phyloP scores from a whole-genome alignment of 2,113 vertebrate species.

The Equus przewalskii region DNA sequence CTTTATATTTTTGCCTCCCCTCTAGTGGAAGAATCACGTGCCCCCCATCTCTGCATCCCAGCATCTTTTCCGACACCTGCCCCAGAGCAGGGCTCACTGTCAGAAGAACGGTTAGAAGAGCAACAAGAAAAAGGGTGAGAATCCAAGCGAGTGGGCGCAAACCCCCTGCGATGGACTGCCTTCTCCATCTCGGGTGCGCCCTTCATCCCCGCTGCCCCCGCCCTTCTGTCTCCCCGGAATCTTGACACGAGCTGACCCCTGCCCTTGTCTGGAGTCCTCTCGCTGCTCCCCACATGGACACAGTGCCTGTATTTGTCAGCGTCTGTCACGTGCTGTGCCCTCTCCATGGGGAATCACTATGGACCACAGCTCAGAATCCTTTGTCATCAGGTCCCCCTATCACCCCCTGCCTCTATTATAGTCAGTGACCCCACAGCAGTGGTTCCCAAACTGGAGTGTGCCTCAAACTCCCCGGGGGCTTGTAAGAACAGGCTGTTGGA shows the following conservation, averaged over 20 bases:
- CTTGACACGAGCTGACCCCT: background rate
- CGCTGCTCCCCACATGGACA: background rate
- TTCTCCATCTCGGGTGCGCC: rapidly evolving
- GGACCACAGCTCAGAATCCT: background rate
- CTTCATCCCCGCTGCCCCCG: rapidly evolving
- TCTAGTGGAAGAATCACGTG: rapidly evolving
- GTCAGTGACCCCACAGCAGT: background rate
- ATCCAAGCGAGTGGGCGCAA: background rate
- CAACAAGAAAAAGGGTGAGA: background rate
- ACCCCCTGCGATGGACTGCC: rapidly evolving
- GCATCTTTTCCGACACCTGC: rapidly evolving
- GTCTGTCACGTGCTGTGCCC: background rate
- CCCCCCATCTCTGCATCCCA: background rate
- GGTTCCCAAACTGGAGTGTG: background rate
- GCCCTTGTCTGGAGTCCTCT: background rate
- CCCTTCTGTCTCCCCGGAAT: background rate
- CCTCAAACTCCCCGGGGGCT: no score
- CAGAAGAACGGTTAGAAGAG: background rate
- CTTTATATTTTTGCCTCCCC: rapidly evolving
- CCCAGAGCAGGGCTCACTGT: no score
- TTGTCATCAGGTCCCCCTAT: background rate
- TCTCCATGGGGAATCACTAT: background rate
- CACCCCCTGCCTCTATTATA: background rate
- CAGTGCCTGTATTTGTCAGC: background rate
- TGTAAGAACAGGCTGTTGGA: background rate